Evolutionary conservation across 2,113 vertebrate species (phyloP).

Genomic region (Dromiciops gliroides): DNA sequence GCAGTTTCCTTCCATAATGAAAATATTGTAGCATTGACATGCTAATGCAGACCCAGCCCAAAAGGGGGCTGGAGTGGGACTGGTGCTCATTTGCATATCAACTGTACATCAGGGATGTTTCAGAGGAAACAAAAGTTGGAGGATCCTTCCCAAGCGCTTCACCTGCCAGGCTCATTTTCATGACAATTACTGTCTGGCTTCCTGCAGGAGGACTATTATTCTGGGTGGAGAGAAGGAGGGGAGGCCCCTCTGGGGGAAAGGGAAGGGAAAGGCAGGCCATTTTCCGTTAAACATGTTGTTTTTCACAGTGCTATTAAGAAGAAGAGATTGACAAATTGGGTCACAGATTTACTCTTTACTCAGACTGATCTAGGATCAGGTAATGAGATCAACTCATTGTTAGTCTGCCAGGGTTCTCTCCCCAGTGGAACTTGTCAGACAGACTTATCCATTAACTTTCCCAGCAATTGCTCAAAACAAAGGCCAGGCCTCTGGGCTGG

Average conservation of each 20-base stretch:
- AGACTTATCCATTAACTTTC: slow-evolving; percentile 69
- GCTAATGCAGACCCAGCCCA: background rate
- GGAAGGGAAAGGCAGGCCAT: background rate
- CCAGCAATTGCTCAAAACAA: background rate
- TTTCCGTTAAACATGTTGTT: slow-evolving; percentile 59
- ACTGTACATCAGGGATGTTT: background rate
- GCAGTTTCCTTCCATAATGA: background rate
- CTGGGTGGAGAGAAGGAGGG: too few relatives aligned
- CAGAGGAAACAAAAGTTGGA: background rate
- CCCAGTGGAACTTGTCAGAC: slow-evolving; percentile 29
- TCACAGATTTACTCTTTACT: slow-evolving; percentile 72
- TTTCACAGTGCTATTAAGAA: slow-evolving; percentile 72
- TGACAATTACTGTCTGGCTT: background rate
- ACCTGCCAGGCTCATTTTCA: background rate
- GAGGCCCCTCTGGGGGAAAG: background rate
- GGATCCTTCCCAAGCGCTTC: background rate
- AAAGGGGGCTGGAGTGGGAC: background rate
- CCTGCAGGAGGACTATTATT: too few relatives aligned
- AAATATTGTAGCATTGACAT: background rate
- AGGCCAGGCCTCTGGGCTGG: slow-evolving; percentile 19
- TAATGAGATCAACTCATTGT: slow-evolving; percentile 76
- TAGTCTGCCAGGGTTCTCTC: slow-evolving; percentile 29
- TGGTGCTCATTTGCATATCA: background rate
- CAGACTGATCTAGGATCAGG: slow-evolving; percentile 57
- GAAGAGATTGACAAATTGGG: slow-evolving; percentile 77